These are phyloP conservation scores for Parascotia fuliginaria DNA, from an alignment of 2,888 invertebrate genomes.

Conservation along the genomic window DNA sequence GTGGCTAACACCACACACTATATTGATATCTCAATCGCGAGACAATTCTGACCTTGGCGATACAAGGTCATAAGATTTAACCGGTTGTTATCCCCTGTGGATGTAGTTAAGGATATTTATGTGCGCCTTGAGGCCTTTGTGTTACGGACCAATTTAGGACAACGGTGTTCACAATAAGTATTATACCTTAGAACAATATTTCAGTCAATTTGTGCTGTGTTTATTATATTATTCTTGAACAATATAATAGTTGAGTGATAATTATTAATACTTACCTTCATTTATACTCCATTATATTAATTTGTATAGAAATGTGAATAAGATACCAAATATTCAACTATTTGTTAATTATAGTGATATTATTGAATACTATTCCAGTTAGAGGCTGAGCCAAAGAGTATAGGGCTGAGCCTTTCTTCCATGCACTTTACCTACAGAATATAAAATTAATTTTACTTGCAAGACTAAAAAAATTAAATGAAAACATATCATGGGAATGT, in stretches of 20 bases:
- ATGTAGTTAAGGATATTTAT: slow-evolving; percentile 17
- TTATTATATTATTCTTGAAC: slow-evolving; percentile 63
- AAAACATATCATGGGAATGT: slow-evolving; percentile 3
- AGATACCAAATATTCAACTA: slow-evolving; percentile 81
- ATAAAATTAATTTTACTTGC: slow-evolving; percentile 10
- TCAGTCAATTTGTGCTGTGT: slow-evolving; percentile 75
- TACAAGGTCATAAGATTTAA: slow-evolving; percentile 8
- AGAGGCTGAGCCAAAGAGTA: slow-evolving; percentile 63
- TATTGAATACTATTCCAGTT: slow-evolving; percentile 58
- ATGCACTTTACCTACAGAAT: slow-evolving; percentile 5
- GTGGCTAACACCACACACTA: background rate
- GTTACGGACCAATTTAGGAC: too few species aligned
- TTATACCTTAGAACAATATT: slow-evolving; percentile 50
- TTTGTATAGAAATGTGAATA: slow-evolving; percentile 65
- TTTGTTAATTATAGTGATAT: slow-evolving; percentile 58
- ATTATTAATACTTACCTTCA: slow-evolving; percentile 46
- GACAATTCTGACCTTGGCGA: background rate
- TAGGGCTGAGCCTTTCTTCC: too few species aligned
- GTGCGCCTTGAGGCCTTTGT: too few species aligned
- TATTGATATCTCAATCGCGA: background rate
- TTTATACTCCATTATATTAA: slow-evolving; percentile 41
- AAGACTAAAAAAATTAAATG: slow-evolving; percentile 14
- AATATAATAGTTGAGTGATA: slow-evolving; percentile 64
- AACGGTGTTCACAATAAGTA: slow-evolving; percentile 57
- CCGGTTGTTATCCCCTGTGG: slow-evolving; percentile 1